Evolutionary conservation across 2,888 invertebrate genomes (phyloP).

Genomic region (Sthenelais limicola): DNA sequence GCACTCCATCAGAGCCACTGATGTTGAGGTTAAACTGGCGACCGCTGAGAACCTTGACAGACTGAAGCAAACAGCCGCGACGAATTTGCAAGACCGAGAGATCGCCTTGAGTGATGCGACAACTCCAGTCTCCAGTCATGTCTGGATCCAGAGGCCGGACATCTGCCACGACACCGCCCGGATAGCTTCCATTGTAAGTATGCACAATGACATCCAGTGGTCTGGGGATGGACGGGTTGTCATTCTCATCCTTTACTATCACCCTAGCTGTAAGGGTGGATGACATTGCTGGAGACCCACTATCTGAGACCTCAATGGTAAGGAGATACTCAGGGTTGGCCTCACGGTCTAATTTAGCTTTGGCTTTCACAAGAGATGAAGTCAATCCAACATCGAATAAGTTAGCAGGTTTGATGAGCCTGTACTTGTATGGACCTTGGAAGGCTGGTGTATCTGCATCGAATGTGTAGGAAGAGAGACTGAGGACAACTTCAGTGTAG

Average conservation of each 20-base stretch:
- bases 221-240: conserved; percentile 88
- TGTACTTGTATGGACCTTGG: conserved; percentile 90
- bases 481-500: conserved; percentile 54
- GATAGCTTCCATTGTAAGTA: conserved; percentile 75
- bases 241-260: conserved; percentile 87
- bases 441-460: conserved; percentile 93
- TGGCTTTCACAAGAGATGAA: conserved; percentile 85
- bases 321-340: conserved; percentile 82
- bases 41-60: conserved; percentile 65
- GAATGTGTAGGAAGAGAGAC: conserved; percentile 57
- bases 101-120: conserved; percentile 73
- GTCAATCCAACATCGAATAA: conserved; percentile 83
- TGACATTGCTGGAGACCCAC: conserved; percentile 80
- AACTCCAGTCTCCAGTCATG: conserved; percentile 89
- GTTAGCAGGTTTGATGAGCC: conserved; percentile 81
- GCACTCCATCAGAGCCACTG: conserved; percentile 91
- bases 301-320: conserved; percentile 89
- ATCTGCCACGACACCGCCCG: conserved; percentile 88
- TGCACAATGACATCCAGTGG: conserved; percentile 86
- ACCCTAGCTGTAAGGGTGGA: conserved; percentile 82
- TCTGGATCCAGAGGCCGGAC: conserved; percentile 94
- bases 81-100: conserved; percentile 77
- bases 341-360: conserved; percentile 87
- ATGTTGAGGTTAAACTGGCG: conserved; percentile 78
- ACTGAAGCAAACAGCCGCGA: conserved; percentile 84